phyloP scores from a whole-genome alignment of 2,888 invertebrate genomes.

The Patella pellucida region DNA sequence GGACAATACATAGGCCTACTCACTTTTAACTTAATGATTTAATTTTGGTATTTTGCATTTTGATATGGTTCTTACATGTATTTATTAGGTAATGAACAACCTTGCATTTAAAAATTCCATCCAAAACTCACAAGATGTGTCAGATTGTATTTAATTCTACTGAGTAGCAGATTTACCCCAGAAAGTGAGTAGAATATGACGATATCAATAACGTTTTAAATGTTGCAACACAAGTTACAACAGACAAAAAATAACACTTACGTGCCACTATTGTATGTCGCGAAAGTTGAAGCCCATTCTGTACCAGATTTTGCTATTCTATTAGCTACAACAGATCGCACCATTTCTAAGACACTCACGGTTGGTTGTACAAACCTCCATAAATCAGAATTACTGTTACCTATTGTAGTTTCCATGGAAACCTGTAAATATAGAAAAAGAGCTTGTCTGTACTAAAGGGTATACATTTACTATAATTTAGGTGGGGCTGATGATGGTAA shows the following conservation, averaged over 20 bases:
- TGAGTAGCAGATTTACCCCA: too few species aligned
- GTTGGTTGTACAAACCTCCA: conserved; percentile 79
- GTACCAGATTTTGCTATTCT: conserved; percentile 81
- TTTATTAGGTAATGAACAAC: too few species aligned
- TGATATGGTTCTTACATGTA: too few species aligned
- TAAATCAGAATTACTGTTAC: conserved; percentile 80
- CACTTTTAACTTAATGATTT: too few species aligned
- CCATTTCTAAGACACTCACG: conserved; percentile 78
- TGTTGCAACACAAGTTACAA: not conserved
- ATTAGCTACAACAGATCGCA: conserved; percentile 86
- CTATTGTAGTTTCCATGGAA: conserved; percentile 84
- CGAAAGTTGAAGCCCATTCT: conserved; percentile 82
- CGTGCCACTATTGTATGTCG: conserved; percentile 82
- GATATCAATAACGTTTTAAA: too few species aligned
- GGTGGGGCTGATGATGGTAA: too few species aligned
- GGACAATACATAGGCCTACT: too few species aligned
- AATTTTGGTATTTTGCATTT: too few species aligned
- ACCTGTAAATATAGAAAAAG: conserved; percentile 64
- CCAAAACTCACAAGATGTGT: too few species aligned
- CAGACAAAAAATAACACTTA: conserved; percentile 54
- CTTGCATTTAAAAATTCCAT: too few species aligned
- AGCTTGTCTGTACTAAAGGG: not conserved
- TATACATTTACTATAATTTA: not conserved
- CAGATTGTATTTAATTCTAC: too few species aligned
- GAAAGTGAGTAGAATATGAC: too few species aligned